Evolutionary conservation across 2,888 invertebrate species (phyloP), one percentile per base, ranked within the genome.

Genomic region (Nyleta sp.): DNA sequence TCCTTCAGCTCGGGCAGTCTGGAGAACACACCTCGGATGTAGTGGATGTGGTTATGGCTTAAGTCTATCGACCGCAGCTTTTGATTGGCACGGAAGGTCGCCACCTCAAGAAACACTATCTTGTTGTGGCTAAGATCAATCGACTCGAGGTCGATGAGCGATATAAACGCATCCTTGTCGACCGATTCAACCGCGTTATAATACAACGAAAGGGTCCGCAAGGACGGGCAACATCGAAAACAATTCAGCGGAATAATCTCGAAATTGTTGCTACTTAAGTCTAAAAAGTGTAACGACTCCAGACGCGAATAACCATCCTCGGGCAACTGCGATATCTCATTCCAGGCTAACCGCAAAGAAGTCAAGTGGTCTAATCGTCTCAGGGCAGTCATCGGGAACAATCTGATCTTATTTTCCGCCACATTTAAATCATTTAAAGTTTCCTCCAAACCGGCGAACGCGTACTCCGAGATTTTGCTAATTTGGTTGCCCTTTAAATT

Each of bases 51-150:
- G 91, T 98, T 98, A 89, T 96, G 95, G 87, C 96, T 96, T 82
- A 97, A 91, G 90, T 98, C 97, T 84, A 97, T 94, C 0, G 96
- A 96, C 78, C 95, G 93, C 82, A 98, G 91, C 77, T 95, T 94
- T 83, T 93, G 94, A 89, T 97, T 96, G 84, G 92, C 93, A 82
- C 94, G 94, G 91, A 97, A 97, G 24, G 95, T 95, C 75, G 93
- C 93, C 77, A 94, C 92, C 82, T 95, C 95, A 76, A 98, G 92
- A 81, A 93, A 93, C 15, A 95, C 94, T 78, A 97, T 95, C 91
- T 96, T 96, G 91, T 98, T 98, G 90, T 96, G 95, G 87, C 96
- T 96, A 86, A 98, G 93, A 90, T 97, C 97, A 79, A 98, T 92
- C 8, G 95, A 95, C 91, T 96, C 96, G 65, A 98, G 91, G 84